Conservation (phyloP, 2,888 invertebrate species). For the Sinodicranocentrus sp. region DNA sequence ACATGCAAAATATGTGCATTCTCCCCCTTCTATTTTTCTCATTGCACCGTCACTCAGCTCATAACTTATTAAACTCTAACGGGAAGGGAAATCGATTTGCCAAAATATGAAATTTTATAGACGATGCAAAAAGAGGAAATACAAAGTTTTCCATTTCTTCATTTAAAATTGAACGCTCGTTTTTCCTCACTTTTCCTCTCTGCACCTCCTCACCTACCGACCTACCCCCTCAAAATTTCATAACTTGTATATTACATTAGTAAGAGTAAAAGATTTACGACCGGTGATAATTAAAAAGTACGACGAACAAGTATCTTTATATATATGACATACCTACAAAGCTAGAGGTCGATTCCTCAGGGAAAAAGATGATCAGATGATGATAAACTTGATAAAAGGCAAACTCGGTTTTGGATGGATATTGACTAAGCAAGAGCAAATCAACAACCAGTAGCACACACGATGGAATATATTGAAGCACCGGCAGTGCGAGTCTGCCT, state of each 20-base stretch:
- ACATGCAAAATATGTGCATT: no score
- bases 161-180: no score
- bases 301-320: no score
- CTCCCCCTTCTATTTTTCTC: no score
- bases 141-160: neutral
- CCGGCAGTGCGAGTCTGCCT: conserved; percentile 44
- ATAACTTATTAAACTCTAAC: neutral
- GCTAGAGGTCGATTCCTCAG: neutral
- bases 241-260: neutral
- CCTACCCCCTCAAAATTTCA: neutral
- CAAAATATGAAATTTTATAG: conserved; percentile 5
- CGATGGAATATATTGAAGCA: neutral
- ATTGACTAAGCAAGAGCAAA: conserved; percentile 8
- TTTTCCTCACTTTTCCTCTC: neutral
- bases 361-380: neutral
- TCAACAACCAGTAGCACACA: conserved; percentile 35
- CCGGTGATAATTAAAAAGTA: neutral
- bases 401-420: neutral
- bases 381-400: neutral
- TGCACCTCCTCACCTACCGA: neutral
- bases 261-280: neutral
- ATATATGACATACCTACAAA: neutral
- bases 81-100: neutral
- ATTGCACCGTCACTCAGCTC: neutral
- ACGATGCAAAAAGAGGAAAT: neutral